Conservation (phyloP, 2,888 invertebrate species). For the Dysmachus trigonus region DNA sequence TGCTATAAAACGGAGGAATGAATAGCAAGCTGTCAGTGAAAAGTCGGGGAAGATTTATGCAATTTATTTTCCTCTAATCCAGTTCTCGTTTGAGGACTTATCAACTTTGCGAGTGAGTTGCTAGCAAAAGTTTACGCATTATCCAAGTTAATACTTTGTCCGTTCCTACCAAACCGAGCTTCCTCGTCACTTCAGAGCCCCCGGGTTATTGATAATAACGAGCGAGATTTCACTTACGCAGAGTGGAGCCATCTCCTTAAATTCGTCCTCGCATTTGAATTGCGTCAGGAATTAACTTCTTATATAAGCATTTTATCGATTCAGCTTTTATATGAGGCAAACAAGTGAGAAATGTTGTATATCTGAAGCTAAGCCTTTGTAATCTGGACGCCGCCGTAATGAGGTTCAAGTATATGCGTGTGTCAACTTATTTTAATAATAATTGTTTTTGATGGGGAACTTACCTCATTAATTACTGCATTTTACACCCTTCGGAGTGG, state of each 20-base stretch:
- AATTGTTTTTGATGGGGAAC: background rate
- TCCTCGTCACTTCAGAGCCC: background rate
- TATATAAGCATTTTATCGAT: background rate
- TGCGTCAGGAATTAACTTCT: background rate
- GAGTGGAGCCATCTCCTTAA: background rate
- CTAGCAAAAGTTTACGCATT: background rate
- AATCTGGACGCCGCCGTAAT: background rate
- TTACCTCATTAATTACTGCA: background rate
- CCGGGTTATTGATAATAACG: background rate
- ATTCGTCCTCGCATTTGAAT: background rate
- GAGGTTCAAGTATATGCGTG: background rate
- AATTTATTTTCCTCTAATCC: conserved; percentile 18
- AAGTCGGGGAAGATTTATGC: background rate
- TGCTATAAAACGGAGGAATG: background rate
- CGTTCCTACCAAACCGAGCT: background rate
- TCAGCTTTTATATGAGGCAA: background rate
- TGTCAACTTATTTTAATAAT: background rate
- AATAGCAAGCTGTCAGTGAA: background rate
- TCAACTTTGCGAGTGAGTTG: background rate
- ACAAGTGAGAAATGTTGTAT: background rate
- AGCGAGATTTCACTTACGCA: background rate
- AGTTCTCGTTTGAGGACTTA: background rate
- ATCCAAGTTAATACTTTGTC: background rate
- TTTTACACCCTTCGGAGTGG: background rate
- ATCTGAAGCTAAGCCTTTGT: background rate